These are phyloP conservation scores for Xenops minutus DNA, from an alignment of 2,797 vertebrate species.

Conservation along the genomic window DNA sequence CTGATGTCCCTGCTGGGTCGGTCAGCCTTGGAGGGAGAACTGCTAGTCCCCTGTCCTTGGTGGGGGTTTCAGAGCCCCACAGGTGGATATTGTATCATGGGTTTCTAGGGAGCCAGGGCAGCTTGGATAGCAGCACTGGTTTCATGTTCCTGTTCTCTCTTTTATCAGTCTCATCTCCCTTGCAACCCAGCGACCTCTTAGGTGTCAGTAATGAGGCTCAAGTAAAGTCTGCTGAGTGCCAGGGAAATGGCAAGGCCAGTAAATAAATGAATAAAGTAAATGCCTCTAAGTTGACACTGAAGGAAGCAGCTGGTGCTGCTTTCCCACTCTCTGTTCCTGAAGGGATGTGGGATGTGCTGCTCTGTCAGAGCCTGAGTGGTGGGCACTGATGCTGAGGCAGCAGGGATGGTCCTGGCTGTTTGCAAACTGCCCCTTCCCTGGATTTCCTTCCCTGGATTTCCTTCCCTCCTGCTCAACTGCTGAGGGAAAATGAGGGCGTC, in stretches of 20 bases:
- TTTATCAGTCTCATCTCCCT: background rate
- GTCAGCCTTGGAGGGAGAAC: background rate
- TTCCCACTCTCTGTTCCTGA: background rate
- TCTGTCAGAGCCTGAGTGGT: background rate
- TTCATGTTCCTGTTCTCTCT: background rate
- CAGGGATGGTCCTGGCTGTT: background rate
- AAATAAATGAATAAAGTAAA: background rate
- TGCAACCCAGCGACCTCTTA: background rate
- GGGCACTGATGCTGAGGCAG: rapidly evolving
- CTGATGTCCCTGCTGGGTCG: background rate
- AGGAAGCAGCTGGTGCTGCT: background rate
- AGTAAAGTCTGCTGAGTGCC: background rate
- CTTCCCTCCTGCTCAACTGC: background rate
- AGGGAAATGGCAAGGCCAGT: background rate
- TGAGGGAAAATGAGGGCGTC: background rate
- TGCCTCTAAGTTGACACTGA: background rate
- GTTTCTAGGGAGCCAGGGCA: background rate
- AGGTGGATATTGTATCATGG: rapidly evolving
- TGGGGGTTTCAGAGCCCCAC: background rate
- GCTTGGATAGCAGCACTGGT: background rate
- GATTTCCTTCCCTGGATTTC: background rate
- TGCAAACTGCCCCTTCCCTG: background rate
- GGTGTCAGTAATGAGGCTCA: background rate
- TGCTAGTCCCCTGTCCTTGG: background rate
- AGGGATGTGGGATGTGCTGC: background rate